phyloP scores from a whole-genome alignment of 2,113 vertebrate genomes.

The Bungarus multicinctus region DNA sequence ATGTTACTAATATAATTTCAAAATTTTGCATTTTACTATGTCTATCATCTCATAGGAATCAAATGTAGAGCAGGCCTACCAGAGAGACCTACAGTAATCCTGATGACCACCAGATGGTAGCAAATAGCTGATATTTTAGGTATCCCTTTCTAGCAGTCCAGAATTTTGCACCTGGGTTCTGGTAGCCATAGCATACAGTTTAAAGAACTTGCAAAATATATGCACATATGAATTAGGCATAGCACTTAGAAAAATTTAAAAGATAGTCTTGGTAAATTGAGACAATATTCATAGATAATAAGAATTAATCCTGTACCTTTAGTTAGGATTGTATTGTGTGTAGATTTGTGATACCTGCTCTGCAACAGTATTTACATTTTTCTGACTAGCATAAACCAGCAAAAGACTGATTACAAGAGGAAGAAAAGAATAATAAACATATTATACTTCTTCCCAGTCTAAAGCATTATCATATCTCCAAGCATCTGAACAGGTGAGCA shows the following conservation, averaged over 20 bases:
- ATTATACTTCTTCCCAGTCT: background rate
- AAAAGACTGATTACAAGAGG: background rate
- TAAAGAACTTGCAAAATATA: background rate
- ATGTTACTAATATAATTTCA: background rate
- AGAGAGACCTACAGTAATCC: background rate
- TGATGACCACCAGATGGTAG: background rate
- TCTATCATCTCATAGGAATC: background rate
- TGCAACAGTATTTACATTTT: background rate
- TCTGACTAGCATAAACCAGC: background rate
- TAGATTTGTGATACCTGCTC: background rate
- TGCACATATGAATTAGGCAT: background rate
- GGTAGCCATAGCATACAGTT: background rate
- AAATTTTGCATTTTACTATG: background rate
- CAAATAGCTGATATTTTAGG: background rate
- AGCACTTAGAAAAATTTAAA: background rate
- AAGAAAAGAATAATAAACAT: background rate
- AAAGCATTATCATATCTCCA: conserved; percentile 6
- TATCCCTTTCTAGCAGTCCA: background rate
- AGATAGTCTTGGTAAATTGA: background rate
- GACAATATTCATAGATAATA: background rate
- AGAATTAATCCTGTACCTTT: background rate
- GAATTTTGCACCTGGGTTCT: background rate
- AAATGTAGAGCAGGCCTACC: background rate
- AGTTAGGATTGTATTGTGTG: background rate
- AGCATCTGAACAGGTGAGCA: background rate